Evolutionary conservation across 1,140 invertebrate species (phyloP).

Genomic region (Xylocopa sonorina): DNA sequence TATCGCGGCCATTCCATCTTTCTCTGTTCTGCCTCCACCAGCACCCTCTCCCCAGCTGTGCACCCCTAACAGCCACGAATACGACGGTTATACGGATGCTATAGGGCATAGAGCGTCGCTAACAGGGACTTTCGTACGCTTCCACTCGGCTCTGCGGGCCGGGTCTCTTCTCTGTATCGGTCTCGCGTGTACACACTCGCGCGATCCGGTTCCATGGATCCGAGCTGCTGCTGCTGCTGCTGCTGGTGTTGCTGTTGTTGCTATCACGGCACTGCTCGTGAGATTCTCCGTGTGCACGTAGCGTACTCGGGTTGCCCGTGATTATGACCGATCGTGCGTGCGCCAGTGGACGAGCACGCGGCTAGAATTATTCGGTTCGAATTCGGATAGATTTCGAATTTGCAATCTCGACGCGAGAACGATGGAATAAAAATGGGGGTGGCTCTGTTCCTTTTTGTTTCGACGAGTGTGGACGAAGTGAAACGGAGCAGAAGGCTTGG

Average conservation of each 20-base stretch:
- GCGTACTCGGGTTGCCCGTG: slow-evolving; percentile 57
- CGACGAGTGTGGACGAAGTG: too few relatives aligned
- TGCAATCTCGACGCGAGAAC: background rate
- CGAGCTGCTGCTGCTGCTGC: background rate
- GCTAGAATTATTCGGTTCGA: background rate
- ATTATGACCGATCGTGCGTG: slow-evolving; percentile 58
- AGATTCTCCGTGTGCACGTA: slow-evolving; percentile 32
- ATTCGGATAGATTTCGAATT: background rate
- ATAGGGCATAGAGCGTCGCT: slow-evolving; percentile 62
- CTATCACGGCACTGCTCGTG: slow-evolving; percentile 8
- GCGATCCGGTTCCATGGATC: slow-evolving; percentile 16
- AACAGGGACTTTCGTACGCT: slow-evolving; percentile 65
- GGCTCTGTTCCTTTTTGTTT: background rate
- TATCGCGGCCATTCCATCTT: background rate
- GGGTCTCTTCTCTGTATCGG: background rate
- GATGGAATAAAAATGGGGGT: too few relatives aligned
- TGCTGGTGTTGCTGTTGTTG: background rate
- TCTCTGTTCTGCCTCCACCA: background rate
- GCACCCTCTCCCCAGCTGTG: slow-evolving; percentile 14
- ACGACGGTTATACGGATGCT: slow-evolving; percentile 69
- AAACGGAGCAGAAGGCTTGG: too few relatives aligned
- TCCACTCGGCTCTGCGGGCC: slow-evolving; percentile 18
- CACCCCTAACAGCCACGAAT: slow-evolving; percentile 65
- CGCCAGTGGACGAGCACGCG: background rate
- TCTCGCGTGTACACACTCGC: slow-evolving; percentile 16